These are phyloP conservation scores for Plestiodon gilberti DNA, from an alignment of 2,113 vertebrate species.

Conservation along the genomic window DNA sequence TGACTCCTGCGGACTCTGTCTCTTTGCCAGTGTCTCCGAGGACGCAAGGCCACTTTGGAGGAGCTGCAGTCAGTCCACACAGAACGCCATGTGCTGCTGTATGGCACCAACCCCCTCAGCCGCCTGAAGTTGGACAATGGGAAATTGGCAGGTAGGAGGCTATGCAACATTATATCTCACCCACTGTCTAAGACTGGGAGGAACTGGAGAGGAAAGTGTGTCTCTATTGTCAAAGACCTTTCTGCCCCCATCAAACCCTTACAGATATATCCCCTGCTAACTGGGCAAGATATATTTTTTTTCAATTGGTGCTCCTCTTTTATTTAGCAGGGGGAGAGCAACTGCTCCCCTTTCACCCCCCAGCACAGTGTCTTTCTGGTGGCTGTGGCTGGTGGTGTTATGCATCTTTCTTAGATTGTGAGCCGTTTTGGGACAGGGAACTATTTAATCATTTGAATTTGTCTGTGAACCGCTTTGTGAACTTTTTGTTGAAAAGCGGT, in stretches of 20 bases:
- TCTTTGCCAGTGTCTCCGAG: constrained; percentile 79
- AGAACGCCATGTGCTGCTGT: constrained; percentile 85
- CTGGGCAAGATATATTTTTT: too few relatives aligned
- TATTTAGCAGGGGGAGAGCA: too few relatives aligned
- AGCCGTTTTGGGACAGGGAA: too few relatives aligned
- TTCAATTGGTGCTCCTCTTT: too few relatives aligned
- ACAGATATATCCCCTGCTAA: neutral
- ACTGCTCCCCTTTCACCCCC: too few relatives aligned
- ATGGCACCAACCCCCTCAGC: constrained; percentile 88
- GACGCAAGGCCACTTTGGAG: constrained; percentile 87
- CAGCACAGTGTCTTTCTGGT: too few relatives aligned
- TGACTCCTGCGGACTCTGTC: neutral
- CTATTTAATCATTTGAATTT: too few relatives aligned
- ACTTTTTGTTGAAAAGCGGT: too few relatives aligned
- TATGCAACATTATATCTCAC: neutral
- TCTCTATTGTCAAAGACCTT: neutral
- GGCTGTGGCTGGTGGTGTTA: too few relatives aligned
- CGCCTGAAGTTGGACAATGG: constrained; percentile 89
- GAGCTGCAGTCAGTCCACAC: constrained; percentile 89
- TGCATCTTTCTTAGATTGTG: too few relatives aligned
- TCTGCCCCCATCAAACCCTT: too few relatives aligned
- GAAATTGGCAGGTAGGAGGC: constrained; percentile 82
- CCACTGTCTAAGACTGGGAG: accelerated
- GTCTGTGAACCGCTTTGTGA: too few relatives aligned
- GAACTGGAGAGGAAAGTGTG: neutral